Conservation (phyloP, 2,113 vertebrate species). For the Lepus europaeus region DNA sequence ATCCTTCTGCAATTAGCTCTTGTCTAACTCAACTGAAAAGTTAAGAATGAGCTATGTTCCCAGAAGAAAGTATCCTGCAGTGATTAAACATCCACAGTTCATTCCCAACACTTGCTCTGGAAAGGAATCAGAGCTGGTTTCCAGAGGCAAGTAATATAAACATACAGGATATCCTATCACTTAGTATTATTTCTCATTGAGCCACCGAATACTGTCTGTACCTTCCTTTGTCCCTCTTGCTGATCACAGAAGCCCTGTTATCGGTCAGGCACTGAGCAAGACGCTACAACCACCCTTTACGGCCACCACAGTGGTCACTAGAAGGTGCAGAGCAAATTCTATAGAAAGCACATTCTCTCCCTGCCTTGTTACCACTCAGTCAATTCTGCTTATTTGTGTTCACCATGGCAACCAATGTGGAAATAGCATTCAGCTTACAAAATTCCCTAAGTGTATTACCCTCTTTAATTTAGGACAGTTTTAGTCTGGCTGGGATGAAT, state of each 20-base stretch:
- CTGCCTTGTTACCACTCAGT: background rate
- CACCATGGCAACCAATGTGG: conserved; percentile 8
- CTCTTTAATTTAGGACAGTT: background rate
- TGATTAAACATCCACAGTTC: conserved; percentile 31
- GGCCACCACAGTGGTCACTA: background rate
- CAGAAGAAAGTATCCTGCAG: background rate
- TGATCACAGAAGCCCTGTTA: background rate
- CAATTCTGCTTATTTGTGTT: conserved; percentile 49
- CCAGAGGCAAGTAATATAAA: conserved; percentile 63
- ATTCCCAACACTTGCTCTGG: conserved; percentile 9
- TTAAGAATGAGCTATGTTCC: conserved; percentile 49
- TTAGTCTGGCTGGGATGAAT: background rate
- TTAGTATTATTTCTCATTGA: conserved; percentile 55
- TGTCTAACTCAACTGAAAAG: conserved; percentile 54
- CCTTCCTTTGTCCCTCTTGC: background rate
- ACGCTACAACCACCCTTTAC: background rate
- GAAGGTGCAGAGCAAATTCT: background rate
- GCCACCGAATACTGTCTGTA: background rate
- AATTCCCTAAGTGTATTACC: conserved; percentile 28
- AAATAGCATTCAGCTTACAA: conserved; percentile 8
- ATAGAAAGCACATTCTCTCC: background rate
- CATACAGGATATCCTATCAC: conserved; percentile 68
- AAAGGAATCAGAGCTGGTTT: conserved; percentile 16
- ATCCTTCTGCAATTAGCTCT: conserved; percentile 63
- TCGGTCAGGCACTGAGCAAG: background rate